Evolutionary conservation across 2,888 invertebrate species (phyloP).

Genomic region (Chesias legatella): DNA sequence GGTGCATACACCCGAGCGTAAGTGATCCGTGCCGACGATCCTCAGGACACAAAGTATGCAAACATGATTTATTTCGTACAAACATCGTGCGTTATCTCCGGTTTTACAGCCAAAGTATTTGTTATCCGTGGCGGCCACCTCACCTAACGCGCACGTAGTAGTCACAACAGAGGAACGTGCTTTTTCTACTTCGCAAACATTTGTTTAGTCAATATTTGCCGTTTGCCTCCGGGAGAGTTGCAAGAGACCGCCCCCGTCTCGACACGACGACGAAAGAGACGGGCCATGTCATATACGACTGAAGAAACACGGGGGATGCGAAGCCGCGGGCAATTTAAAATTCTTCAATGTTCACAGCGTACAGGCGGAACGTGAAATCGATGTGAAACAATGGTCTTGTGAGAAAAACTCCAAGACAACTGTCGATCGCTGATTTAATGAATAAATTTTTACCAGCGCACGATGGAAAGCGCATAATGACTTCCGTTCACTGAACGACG

Average conservation of each 20-base stretch:
- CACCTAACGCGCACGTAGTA: conserved; percentile 55
- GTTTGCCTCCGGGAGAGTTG: conserved; percentile 54
- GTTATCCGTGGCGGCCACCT: conserved; percentile 53
- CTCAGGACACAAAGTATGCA: conserved; percentile 61
- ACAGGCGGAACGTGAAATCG: conserved; percentile 33
- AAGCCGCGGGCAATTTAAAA: conserved; percentile 32
- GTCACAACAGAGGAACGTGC: conserved; percentile 60
- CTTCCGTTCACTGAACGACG: conserved; percentile 65
- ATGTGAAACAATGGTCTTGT: conserved; percentile 41
- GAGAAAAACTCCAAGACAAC: conserved; percentile 47
- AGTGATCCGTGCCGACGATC: conserved; percentile 57
- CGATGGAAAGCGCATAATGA: conserved; percentile 77
- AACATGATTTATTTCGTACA: conserved; percentile 70
- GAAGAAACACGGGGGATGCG: conserved; percentile 15
- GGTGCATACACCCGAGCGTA: conserved; percentile 51
- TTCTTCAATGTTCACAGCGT: conserved; percentile 24
- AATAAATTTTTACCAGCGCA: conserved; percentile 69
- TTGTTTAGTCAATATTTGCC: conserved; percentile 71
- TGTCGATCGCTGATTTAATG: conserved; percentile 67
- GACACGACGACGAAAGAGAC: conserved; percentile 7
- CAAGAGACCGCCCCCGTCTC: conserved; percentile 38
- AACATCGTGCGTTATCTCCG: conserved; percentile 63
- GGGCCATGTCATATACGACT: too few relatives aligned
- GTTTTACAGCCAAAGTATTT: conserved; percentile 47
- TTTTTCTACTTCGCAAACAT: conserved; percentile 64